These are phyloP conservation scores for Mamestra configurata DNA, from an alignment of 1,140 invertebrate species.

Conservation along the genomic window DNA sequence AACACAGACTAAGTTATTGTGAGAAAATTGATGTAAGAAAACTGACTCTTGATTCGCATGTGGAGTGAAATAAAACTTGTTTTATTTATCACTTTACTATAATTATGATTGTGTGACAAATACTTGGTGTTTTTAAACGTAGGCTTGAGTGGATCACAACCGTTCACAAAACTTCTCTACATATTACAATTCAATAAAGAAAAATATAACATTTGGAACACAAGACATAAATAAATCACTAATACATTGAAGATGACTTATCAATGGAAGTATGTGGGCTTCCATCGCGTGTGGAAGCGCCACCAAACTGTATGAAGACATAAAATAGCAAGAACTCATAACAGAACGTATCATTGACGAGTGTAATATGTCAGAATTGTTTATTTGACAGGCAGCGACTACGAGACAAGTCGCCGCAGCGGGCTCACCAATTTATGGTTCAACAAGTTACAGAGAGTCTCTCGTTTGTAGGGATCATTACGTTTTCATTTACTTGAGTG, in stretches of 20 bases:
- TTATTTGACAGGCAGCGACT: slow-evolving; percentile 4
- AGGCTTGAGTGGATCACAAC: neutral
- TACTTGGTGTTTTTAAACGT: too few relatives aligned
- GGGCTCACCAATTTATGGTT: slow-evolving; percentile 29
- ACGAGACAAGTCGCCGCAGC: slow-evolving; percentile 15
- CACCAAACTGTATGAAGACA: slow-evolving; percentile 11
- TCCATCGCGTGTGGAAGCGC: slow-evolving; percentile 16
- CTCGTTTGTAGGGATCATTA: slow-evolving; percentile 48
- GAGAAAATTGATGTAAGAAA: neutral
- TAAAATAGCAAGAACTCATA: slow-evolving; percentile 37
- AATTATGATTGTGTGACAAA: too few relatives aligned
- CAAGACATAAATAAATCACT: neutral
- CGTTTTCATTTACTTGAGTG: slow-evolving; percentile 51
- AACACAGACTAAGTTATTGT: too few relatives aligned
- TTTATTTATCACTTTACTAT: too few relatives aligned
- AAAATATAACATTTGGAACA: neutral
- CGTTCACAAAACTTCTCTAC: neutral
- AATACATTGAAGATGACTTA: slow-evolving; percentile 1
- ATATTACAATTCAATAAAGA: neutral
- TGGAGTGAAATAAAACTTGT: too few relatives aligned
- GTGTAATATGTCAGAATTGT: slow-evolving; percentile 8
- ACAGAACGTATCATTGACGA: slow-evolving; percentile 2
- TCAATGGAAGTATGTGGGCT: neutral
- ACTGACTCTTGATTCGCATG: too few relatives aligned
- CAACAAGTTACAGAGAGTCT: slow-evolving; percentile 39